These are phyloP conservation scores for Tubulanus polymorphus DNA, from an alignment of 2,888 invertebrate species.

Conservation along the genomic window DNA sequence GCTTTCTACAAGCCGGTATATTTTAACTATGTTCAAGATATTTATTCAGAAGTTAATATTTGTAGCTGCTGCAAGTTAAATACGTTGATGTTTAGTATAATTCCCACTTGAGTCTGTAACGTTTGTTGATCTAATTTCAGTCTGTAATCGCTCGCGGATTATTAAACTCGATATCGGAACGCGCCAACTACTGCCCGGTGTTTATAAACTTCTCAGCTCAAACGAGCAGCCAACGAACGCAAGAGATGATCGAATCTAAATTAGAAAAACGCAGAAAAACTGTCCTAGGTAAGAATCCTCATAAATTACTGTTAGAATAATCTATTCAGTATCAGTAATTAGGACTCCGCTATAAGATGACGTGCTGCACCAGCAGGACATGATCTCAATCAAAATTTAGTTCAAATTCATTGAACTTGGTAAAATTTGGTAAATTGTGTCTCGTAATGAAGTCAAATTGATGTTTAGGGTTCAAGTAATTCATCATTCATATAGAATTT, in stretches of 20 bases:
- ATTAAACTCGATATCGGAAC: constrained; percentile 63
- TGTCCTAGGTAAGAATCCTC: constrained; percentile 59
- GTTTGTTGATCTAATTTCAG: constrained; percentile 27
- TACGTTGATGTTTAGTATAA: neutral
- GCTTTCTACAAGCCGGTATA: too few relatives aligned
- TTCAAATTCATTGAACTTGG: too few relatives aligned
- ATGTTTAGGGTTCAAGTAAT: too few relatives aligned
- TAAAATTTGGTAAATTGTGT: too few relatives aligned
- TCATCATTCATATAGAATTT: too few relatives aligned
- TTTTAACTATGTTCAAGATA: neutral
- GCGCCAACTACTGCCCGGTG: constrained; percentile 67
- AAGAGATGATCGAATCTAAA: constrained; percentile 80
- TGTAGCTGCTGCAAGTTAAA: neutral
- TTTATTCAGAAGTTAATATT: neutral
- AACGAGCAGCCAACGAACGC: constrained; percentile 76
- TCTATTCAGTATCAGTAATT: too few relatives aligned
- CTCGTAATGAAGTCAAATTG: too few relatives aligned
- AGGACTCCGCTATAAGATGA: too few relatives aligned
- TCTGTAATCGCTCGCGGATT: constrained; percentile 77
- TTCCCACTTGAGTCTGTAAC: neutral
- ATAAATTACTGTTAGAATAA: too few relatives aligned
- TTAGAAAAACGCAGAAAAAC: constrained; percentile 77
- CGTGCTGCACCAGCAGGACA: too few relatives aligned
- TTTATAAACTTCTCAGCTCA: constrained; percentile 88
- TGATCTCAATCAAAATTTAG: too few relatives aligned